phyloP scores from a whole-genome alignment of 1,140 invertebrate genomes.

The Leptinotarsa defecta region DNA sequence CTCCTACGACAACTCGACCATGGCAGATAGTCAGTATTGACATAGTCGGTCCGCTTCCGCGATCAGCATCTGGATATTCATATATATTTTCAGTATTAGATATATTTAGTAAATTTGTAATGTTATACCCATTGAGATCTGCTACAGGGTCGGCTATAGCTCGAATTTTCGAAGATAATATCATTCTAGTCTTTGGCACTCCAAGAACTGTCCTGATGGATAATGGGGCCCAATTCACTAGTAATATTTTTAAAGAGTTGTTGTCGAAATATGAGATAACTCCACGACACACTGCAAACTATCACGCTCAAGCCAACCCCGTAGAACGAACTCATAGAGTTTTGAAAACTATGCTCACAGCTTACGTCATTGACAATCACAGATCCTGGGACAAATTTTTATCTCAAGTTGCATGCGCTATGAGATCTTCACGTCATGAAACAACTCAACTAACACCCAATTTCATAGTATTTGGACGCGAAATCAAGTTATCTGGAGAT shows the following conservation, averaged over 20 bases:
- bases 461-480: conserved; percentile 33
- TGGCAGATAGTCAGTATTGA: conserved; percentile 42
- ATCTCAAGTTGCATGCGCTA: conserved; percentile 33
- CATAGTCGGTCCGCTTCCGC: conserved; percentile 48
- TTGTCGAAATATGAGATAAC: conserved; percentile 20
- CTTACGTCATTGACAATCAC: conserved; percentile 37
- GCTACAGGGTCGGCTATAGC: conserved; percentile 24
- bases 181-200: conserved; percentile 29
- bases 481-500: background rate
- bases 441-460: conserved; percentile 42
- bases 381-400: conserved; percentile 32
- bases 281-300: conserved; percentile 14
- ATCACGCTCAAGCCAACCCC: conserved; percentile 37
- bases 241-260: conserved; percentile 24
- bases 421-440: conserved; percentile 30
- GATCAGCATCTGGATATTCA: conserved; percentile 36
- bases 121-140: conserved; percentile 19
- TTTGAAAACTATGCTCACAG: background rate
- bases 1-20: conserved; percentile 28
- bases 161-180: conserved; percentile 22
- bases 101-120: conserved; percentile 45
- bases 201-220: conserved; percentile 30
- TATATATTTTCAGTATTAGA: conserved; percentile 49
- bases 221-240: conserved; percentile 39
- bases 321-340: conserved; percentile 31